phyloP scores from a whole-genome alignment of 1,140 invertebrate genomes.

The Babylonia areolata region DNA sequence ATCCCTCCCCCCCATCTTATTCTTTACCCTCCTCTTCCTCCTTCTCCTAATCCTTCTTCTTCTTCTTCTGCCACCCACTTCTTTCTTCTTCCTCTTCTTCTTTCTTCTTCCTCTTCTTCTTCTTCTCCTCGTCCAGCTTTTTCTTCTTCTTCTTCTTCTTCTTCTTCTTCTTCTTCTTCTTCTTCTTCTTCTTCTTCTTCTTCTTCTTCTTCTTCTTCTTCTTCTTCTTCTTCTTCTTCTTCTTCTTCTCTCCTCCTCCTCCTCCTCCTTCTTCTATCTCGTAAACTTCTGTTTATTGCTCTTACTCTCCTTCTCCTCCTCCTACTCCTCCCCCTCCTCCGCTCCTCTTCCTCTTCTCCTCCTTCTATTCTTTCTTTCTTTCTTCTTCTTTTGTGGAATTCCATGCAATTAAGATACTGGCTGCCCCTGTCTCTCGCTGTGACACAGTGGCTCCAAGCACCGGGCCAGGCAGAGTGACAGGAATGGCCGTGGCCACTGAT shows the following conservation, averaged over 20 bases:
- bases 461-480: no score
- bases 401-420: no score
- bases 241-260: not conserved
- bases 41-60: no score
- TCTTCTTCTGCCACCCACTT: no score
- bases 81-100: no score
- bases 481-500: no score
- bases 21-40: no score
- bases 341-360: not conserved
- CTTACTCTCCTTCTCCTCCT: no score
- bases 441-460: no score
- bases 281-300: not conserved
- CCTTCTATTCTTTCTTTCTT: not conserved
- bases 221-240: not conserved
- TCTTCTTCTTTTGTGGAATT: no score
- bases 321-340: not conserved
- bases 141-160: not conserved
- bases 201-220: not conserved
- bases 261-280: slow-evolving; percentile 5
- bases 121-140: not conserved
- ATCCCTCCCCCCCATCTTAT: no score
- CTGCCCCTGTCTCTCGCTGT: no score
- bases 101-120: not conserved
- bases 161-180: not conserved
- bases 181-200: not conserved